phyloP scores from a whole-genome alignment of 2,888 invertebrate genomes.

The Zaprionus lineosus region DNA sequence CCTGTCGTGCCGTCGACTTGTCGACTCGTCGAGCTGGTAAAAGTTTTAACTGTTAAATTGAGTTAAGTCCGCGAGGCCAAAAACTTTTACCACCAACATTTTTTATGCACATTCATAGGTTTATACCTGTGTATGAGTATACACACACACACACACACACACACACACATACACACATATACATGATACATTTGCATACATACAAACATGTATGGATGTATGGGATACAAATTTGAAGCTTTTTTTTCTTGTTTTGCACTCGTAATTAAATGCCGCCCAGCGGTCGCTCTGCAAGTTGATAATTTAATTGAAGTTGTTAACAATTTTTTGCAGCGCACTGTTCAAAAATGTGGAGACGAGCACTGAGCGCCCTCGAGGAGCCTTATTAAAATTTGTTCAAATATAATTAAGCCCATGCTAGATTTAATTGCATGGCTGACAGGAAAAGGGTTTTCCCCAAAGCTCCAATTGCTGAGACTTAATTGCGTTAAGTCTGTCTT shows the following conservation, averaged over 20 bases:
- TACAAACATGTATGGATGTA: no score
- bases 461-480: slow-evolving; percentile 4
- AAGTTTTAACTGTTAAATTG: slow-evolving; percentile 72
- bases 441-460: slow-evolving; percentile 40
- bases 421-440: slow-evolving; percentile 70
- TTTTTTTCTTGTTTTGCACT: slow-evolving; percentile 30
- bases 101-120: no score
- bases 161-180: no score
- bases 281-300: slow-evolving; percentile 69
- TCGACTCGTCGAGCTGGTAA: slow-evolving; percentile 24
- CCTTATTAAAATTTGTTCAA: slow-evolving; percentile 77
- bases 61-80: slow-evolving; percentile 60
- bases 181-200: no score
- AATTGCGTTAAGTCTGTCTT: slow-evolving; percentile 35
- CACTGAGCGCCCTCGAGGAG: slow-evolving; percentile 28
- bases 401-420: slow-evolving; percentile 66
- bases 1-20: background rate
- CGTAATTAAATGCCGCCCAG: slow-evolving; percentile 61
- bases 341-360: slow-evolving; percentile 24
- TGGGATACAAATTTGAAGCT: no score
- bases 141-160: no score
- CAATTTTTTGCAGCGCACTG: slow-evolving; percentile 45
- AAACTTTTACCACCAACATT: slow-evolving; percentile 53
- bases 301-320: slow-evolving; percentile 78
- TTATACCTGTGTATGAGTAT: no score